Evolutionary conservation across 2,113 vertebrate species (phyloP).

Genomic region (Pomatorhinus ruficollis): DNA sequence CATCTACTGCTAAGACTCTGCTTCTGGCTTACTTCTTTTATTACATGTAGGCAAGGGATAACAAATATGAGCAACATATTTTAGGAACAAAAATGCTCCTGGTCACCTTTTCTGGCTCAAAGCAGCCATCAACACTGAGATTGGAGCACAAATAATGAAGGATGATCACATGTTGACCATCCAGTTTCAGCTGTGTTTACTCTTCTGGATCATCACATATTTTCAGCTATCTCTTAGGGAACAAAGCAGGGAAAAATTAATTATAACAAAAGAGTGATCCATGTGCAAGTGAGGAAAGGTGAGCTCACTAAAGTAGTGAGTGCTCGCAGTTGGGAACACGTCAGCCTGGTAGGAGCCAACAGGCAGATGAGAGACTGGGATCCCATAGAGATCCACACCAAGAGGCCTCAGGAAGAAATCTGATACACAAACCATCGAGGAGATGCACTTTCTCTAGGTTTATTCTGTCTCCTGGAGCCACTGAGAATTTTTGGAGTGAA

Average conservation of each 20-base stretch:
- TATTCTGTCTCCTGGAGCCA: background rate
- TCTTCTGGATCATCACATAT: background rate
- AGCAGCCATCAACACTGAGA: background rate
- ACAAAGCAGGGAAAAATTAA: background rate
- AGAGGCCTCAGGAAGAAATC: background rate
- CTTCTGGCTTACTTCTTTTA: background rate
- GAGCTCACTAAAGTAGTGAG: background rate
- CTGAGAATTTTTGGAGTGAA: background rate
- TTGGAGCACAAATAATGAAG: background rate
- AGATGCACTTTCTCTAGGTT: background rate
- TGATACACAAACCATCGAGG: background rate
- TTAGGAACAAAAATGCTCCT: background rate
- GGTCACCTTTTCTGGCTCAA: background rate
- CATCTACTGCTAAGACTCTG: background rate
- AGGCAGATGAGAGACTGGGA: background rate
- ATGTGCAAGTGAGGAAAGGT: background rate
- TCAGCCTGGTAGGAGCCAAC: background rate
- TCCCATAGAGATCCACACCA: background rate
- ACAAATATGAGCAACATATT: background rate
- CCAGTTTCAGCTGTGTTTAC: background rate
- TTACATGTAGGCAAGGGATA: background rate
- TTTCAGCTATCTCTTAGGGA: background rate
- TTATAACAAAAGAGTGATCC: background rate
- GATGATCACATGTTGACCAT: background rate
- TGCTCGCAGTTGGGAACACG: accelerated